phyloP scores from a whole-genome alignment of 1,140 invertebrate species.

The Scaptodrosophila lebanonensis region DNA sequence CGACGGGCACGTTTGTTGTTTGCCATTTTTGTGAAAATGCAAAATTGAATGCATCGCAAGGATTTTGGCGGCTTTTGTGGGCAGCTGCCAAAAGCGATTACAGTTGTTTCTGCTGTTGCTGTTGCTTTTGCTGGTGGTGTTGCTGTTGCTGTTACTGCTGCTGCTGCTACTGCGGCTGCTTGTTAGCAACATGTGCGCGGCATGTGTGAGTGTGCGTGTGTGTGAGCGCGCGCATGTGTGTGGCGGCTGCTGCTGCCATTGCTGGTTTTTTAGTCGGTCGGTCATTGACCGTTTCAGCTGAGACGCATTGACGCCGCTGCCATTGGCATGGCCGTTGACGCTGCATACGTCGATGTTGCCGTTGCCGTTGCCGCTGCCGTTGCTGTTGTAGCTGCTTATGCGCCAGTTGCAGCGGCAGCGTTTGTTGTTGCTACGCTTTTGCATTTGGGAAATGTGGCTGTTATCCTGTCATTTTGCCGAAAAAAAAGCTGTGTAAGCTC shows the following conservation, averaged over 20 bases:
- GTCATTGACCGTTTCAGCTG: conserved; percentile 74
- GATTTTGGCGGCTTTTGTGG: too few relatives aligned
- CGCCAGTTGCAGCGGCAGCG: not conserved
- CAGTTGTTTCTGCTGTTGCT: conserved; percentile 51
- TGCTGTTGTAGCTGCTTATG: conserved; percentile 8
- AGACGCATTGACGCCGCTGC: conserved; percentile 69
- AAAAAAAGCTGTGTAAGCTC: conserved; percentile 35
- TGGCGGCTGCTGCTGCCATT: conserved; percentile 32
- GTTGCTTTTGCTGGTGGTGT: conserved; percentile 2
- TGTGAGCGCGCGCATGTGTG: conserved; percentile 15
- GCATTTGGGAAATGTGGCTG: conserved; percentile 1
- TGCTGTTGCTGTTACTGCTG: not conserved
- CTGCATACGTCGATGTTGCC: conserved; percentile 1
- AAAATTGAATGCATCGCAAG: conserved; percentile 37
- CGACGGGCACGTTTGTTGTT: not conserved
- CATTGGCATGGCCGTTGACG: conserved; percentile 52
- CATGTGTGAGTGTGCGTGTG: conserved; percentile 11
- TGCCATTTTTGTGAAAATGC: not conserved
- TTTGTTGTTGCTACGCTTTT: conserved; percentile 10
- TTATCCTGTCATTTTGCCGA: conserved; percentile 43
- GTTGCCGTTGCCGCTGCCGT: conserved; percentile 7
- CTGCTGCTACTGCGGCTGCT: conserved; percentile 11
- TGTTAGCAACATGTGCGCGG: conserved; percentile 8
- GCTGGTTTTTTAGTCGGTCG: conserved; percentile 67
- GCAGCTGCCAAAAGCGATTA: conserved; percentile 39